Evolutionary conservation across 2,113 vertebrate species (phyloP), one percentile per base, ranked within the genome.

Genomic region (Platichthys flesus): DNA sequence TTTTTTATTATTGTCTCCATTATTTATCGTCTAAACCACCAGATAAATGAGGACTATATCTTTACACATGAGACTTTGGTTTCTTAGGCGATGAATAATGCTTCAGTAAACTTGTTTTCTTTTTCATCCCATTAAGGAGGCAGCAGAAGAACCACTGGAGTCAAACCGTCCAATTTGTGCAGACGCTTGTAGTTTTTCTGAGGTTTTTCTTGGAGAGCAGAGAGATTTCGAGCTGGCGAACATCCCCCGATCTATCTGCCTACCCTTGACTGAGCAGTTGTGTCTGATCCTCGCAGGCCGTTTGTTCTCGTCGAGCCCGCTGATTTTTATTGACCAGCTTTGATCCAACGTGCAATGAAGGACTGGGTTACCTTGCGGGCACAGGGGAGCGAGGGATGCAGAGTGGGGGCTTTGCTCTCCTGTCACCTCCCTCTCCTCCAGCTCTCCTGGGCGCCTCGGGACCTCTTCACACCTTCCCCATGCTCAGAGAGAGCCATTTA

Each of bases 341-440:
- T 87, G 80, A 90, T 88, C 83, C 79, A 9, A 83, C 67, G 60
- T 79, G 67, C 87, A 82, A 85, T 75, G 74, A 75, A 84, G 73
- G 68, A 62, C 68, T 56, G 52, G 42, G 60, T 74, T 83, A 90
- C 86, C 86, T 89, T 86, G 87, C 68, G 21, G 75, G 55, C 61
- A 79, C 56, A 16, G 58, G 81, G 67, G 66, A 71, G 59, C 40
- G 47, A 58, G 64, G 28, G 74, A 65, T 65, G 23, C 56, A 40
- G 62, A 76, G 28, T 54, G 67, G 35, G 35, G 54, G 52, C 9
- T 79, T 74, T 76, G 52, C 84, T 76, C 67, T 77, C 70, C 63
- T 71, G 42, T 72, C 60, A 26, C 45, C 52, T 62, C 18, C 61
- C 21, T 49, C 73, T 72, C 26, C 65, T 62, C 35, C 63, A 65